Percentiles rank a stretch among this genome's conserved stretches.
These are phyloP conservation scores for Metopolophium dirhodum DNA, from an alignment of 1,140 invertebrate genomes.

Conservation along the genomic window DNA sequence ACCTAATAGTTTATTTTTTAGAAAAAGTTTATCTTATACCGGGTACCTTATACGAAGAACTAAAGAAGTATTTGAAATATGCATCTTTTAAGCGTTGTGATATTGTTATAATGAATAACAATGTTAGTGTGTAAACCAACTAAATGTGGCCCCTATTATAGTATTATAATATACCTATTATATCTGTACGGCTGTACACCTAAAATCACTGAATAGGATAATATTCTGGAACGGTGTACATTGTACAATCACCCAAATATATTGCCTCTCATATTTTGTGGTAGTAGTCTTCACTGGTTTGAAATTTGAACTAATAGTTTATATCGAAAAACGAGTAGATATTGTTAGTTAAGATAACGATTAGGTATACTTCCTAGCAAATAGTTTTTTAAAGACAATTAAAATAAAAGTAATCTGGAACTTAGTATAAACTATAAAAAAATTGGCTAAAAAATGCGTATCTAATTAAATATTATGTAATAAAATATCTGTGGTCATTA, in stretches of 20 bases:
- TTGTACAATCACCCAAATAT: too few relatives aligned
- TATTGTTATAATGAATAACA: background rate
- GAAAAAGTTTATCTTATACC: background rate
- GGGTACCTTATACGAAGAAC: background rate
- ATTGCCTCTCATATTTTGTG: background rate
- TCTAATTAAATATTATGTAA: too few relatives aligned
- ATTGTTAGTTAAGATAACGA: background rate
- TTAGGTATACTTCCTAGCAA: background rate
- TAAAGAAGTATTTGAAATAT: background rate
- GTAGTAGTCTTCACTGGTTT: background rate
- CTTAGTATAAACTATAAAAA: background rate
- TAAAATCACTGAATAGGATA: background rate
- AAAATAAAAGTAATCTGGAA: background rate
- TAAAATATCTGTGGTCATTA: too few relatives aligned
- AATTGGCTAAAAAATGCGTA: background rate
- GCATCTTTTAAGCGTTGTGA: background rate
- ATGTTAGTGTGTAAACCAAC: background rate
- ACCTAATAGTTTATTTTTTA: background rate
- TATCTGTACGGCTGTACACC: background rate
- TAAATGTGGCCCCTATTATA: background rate
- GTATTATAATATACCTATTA: too few relatives aligned
- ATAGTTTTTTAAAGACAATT: background rate
- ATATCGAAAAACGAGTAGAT: background rate
- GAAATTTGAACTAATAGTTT: background rate
- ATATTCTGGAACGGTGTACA: background rate